Evolutionary conservation across 2,888 invertebrate genomes (phyloP), one percentile per base, ranked within the genome.

Genomic region (Pseudococcus jackbeardsleyi): DNA sequence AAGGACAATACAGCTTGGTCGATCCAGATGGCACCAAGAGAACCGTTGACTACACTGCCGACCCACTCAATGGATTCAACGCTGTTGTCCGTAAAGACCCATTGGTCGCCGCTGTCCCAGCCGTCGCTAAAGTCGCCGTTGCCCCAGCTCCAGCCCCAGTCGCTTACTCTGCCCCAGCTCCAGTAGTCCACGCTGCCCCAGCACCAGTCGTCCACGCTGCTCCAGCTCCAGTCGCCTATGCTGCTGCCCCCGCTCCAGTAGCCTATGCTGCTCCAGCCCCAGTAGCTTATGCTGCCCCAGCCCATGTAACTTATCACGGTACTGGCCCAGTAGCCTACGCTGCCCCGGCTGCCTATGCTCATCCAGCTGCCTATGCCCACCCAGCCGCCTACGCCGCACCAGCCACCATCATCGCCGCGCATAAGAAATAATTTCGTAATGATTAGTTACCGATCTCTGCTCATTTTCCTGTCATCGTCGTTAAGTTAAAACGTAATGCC

Each of bases 31-130:
- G 90, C 86, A 90, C 90, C 88, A 87, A 89, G 72, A 89, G 90
- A 42, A 90, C 89, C 87, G 90, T 90, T 68, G 90, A 90, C 77
- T 90, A 90, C 90, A 90, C 90, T 88, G 90, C 90, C 33, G 90
- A 90, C 89, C 89, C 90, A 88, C 89, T 90, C 89, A 90, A 90
- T 90, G 90, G 90, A 48, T 90, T 90, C 90, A 90, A 90, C 90
- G 90, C 90, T 77, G 90, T 90, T 89, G 90, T 90, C 88, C 90
- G 90, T 90, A 90, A 90, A 89, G 90, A 90, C 17, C 90, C 90
- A 19, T 89, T 89, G 77, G 90, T 85, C 39, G 46, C 46, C 42
- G 85, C 46, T 8, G 48, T 64, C 4, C 85, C 68, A 64, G 84
- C 85, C 19, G 85, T 72, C 11, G 64, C 50, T 8, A 79, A 59